These are phyloP conservation scores for Ostrea edulis DNA, from an alignment of 1,140 invertebrate species.

Conservation along the genomic window DNA sequence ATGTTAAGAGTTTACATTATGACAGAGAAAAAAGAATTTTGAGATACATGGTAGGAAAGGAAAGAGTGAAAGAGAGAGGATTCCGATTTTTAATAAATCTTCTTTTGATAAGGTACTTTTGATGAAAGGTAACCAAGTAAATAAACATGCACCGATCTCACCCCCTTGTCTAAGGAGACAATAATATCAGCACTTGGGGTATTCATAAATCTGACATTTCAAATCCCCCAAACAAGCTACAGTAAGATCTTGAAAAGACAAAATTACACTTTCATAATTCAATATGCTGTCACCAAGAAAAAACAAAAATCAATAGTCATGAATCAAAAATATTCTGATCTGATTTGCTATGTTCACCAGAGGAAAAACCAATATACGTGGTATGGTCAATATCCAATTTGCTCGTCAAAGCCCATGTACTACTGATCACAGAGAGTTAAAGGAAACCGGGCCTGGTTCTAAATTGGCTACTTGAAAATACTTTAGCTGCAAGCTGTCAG, in stretches of 20 bases:
- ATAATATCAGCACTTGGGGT: slow-evolving; percentile 3
- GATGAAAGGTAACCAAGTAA: not conserved
- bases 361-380: slow-evolving; percentile 4
- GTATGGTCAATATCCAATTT: slow-evolving; percentile 22
- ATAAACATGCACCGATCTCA: slow-evolving; percentile 2
- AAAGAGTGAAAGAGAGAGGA: not conserved
- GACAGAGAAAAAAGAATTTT: slow-evolving; percentile 11
- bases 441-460: not conserved
- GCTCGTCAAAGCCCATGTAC: not conserved
- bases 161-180: not conserved
- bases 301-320: slow-evolving; percentile 25
- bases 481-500: slow-evolving; percentile 22
- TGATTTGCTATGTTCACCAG: not conserved
- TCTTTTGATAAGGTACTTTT: slow-evolving; percentile 21
- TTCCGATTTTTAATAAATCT: slow-evolving; percentile 8
- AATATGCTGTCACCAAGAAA: slow-evolving; percentile 1
- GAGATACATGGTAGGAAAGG: slow-evolving; percentile 12
- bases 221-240: not conserved
- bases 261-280: slow-evolving; percentile 12
- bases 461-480: slow-evolving; percentile 21
- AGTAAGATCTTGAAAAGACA: not conserved
- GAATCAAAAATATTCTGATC: slow-evolving; percentile 2
- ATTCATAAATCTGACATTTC: slow-evolving; percentile 1
- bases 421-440: slow-evolving; percentile 1
- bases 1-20: slow-evolving; percentile 9